Conservation (phyloP, 2,888 invertebrate genomes). For the Petrolisthes cinctipes region DNA sequence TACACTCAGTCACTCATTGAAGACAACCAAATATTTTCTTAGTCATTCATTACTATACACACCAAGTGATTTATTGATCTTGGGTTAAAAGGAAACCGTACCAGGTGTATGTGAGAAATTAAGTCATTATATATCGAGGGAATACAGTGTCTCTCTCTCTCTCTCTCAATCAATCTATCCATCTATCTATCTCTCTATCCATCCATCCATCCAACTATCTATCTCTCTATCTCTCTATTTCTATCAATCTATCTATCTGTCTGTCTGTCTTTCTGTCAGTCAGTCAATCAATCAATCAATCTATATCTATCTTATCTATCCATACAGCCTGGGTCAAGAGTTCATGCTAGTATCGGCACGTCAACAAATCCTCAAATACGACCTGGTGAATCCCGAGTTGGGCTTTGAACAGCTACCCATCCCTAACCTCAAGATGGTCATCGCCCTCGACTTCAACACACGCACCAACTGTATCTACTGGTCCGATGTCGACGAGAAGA, state of each 20-base stretch:
- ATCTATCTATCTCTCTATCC: no score
- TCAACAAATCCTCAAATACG: constrained; percentile 81
- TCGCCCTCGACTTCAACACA: constrained; percentile 88
- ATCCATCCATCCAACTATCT: no score
- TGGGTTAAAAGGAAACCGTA: not conserved
- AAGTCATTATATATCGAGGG: not conserved
- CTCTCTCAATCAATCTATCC: no score
- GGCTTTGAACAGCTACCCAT: constrained; percentile 71
- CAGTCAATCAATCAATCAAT: no score
- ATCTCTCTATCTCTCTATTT: no score
- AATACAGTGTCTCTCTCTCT: no score
- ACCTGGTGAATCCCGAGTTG: constrained; percentile 74
- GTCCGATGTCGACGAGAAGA: constrained; percentile 86
- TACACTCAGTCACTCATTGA: no score
- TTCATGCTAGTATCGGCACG: constrained; percentile 85
- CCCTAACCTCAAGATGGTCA: constrained; percentile 79
- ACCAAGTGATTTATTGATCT: not conserved
- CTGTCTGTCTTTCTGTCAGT: no score
- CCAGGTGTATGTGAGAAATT: not conserved
- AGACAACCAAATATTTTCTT: no score
- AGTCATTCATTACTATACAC: no score
- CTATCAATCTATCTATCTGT: no score
- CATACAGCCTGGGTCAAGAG: constrained; percentile 75
- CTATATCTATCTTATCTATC: not conserved
- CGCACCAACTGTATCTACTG: constrained; percentile 87